These are phyloP conservation scores for Ips nitidus DNA, from an alignment of 1,140 invertebrate species.

Conservation along the genomic window DNA sequence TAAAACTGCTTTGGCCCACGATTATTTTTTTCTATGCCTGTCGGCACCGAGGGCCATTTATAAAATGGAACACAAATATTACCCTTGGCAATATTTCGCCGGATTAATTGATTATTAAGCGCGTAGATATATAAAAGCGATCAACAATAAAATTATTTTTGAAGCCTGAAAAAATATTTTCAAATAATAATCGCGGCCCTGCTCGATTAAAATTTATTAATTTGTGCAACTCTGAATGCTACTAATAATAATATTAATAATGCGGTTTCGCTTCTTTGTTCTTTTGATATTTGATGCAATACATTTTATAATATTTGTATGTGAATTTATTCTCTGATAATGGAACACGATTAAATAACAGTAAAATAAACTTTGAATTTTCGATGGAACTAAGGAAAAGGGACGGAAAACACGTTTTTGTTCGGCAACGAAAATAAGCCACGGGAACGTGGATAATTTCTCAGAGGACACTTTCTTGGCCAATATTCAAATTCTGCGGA, in stretches of 20 bases:
- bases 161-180: conserved; percentile 11
- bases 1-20: too few species aligned
- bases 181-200: neutral
- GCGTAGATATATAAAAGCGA: neutral
- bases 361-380: too few species aligned
- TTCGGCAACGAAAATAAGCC: neutral
- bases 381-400: too few species aligned
- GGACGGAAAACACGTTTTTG: neutral
- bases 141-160: conserved; percentile 13
- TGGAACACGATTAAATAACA: too few species aligned
- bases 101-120: neutral
- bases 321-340: too few species aligned
- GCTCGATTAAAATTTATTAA: neutral
- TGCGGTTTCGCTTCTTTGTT: too few species aligned
- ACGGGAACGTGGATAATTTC: conserved; percentile 13
- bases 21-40: too few species aligned
- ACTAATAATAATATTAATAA: too few species aligned
- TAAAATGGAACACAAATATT: neutral
- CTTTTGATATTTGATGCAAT: too few species aligned
- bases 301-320: too few species aligned
- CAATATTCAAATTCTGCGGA: conserved; percentile 28
- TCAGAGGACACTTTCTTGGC: conserved; percentile 28
- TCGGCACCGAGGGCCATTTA: too few species aligned
- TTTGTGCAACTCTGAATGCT: too few species aligned
- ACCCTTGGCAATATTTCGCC: neutral